Conservation (phyloP, 2,797 vertebrate species). For the Mastacembelus armatus region DNA sequence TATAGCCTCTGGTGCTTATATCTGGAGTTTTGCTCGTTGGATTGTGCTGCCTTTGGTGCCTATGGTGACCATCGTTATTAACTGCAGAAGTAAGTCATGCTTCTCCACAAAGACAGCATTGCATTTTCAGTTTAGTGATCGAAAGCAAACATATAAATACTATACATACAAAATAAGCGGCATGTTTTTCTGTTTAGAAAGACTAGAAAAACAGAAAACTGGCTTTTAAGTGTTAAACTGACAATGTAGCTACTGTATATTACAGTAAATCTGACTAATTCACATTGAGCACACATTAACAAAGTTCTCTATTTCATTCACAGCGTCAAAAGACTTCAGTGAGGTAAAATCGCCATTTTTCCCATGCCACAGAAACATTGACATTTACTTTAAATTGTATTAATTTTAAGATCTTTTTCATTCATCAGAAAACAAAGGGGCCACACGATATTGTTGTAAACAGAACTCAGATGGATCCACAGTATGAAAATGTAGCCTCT, state of each 20-base stretch:
- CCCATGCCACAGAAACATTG: too few species aligned
- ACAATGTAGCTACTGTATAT: too few species aligned
- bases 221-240: background rate
- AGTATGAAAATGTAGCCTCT: background rate
- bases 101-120: background rate
- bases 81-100: slow-evolving; percentile 49
- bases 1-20: slow-evolving; percentile 28
- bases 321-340: background rate
- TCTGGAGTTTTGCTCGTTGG: slow-evolving; percentile 67
- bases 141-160: background rate
- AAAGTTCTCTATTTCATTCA: slow-evolving; percentile 14
- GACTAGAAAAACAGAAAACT: background rate
- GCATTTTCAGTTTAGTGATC: background rate
- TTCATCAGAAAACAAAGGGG: slow-evolving; percentile 10
- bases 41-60: slow-evolving; percentile 59
- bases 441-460: background rate
- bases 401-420: too few species aligned
- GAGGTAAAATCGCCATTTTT: slow-evolving; percentile 11
- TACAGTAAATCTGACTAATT: background rate
- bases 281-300: background rate
- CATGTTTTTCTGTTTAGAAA: slow-evolving; percentile 2
- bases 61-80: slow-evolving; percentile 18
- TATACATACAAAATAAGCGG: background rate
- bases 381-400: too few species aligned
- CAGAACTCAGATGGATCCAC: background rate